Evolutionary conservation across 2,888 invertebrate genomes (phyloP), one percentile per base, ranked within the genome.

Genomic region (Lithophane leautieri): DNA sequence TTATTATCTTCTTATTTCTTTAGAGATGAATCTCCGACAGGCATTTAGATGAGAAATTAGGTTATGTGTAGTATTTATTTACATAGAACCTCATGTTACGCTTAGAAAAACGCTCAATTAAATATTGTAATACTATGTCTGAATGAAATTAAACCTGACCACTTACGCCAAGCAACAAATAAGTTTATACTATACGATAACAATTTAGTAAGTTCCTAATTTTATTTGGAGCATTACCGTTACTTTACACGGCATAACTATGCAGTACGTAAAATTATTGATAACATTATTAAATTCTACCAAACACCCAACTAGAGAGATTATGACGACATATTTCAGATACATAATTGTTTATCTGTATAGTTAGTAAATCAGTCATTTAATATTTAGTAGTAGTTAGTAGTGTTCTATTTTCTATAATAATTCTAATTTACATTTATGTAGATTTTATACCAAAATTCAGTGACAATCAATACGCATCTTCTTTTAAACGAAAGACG

Each of bases 141-240:
- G 14, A 16, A n/a, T 28, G 9, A 52, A 52, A 56, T 56, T 4
- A 40, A n/a, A 56, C 8, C 11, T 25, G n/a, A 58, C 14, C 11
- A 14, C 22, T 50, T 63, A 47, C 14, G n/a, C 22, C 16, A 44
- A 76, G 2, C 0, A 34, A 25, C 19, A 52, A 42, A 56, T 68
- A 56, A 42, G 42, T 61, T 22, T 22, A 73, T 42, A 56, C 47
- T 42, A 25, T 28, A 34, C 25, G 16, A 76, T 82, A 44, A 60
- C 2, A 14, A 14, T n/a, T 7, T 7, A 34, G 7, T 11, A 11
- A 56, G 50, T 44, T 69, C 42, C n/a, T 78, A 25, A 62, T 52
- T 68, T 56, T 69, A 78, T 79, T 79, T 83, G 50, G 50, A 83
- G 50, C 70, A 69, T 52, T 69, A 78, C 79, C 50, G 70, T 14